Evolutionary conservation across 2,113 vertebrate genomes (phyloP).

Genomic region (Plecturocebus donacophilus): DNA sequence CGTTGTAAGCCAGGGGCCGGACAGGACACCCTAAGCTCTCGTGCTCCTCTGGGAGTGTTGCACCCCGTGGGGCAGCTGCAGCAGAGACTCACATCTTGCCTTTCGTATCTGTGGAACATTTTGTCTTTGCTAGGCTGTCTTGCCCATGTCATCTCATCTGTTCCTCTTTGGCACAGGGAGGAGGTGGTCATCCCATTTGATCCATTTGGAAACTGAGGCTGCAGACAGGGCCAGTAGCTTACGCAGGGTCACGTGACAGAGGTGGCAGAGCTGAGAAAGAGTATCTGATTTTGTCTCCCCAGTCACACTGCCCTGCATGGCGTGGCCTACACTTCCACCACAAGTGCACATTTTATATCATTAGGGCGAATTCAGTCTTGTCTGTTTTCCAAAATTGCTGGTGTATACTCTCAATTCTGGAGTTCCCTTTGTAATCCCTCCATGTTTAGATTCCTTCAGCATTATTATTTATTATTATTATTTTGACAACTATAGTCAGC

Average conservation of each 20-base stretch:
- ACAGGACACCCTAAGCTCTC: rapidly evolving
- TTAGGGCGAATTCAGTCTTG: neutral
- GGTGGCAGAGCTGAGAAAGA: neutral
- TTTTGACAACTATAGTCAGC: neutral
- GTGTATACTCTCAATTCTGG: rapidly evolving
- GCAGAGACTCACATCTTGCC: rapidly evolving
- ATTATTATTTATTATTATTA: too few species aligned
- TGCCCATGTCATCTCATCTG: rapidly evolving
- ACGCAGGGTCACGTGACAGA: rapidly evolving
- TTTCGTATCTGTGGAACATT: rapidly evolving
- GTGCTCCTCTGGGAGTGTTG: rapidly evolving
- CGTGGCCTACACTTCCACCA: rapidly evolving
- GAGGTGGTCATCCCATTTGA: neutral
- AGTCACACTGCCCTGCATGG: rapidly evolving
- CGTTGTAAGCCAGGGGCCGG: neutral
- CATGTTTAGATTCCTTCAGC: neutral
- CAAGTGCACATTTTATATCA: rapidly evolving
- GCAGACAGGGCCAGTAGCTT: neutral
- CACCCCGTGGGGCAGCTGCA: rapidly evolving
- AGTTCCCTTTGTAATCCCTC: neutral
- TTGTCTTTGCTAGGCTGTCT: neutral
- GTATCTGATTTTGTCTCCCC: rapidly evolving
- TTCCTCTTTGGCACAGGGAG: neutral
- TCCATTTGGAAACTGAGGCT: neutral
- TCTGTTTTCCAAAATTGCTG: neutral